A percentile compares a stretch with the other conserved stretches of the same genome.
phyloP scores from a whole-genome alignment of 2,113 vertebrate species.

The Dromiciops gliroides region DNA sequence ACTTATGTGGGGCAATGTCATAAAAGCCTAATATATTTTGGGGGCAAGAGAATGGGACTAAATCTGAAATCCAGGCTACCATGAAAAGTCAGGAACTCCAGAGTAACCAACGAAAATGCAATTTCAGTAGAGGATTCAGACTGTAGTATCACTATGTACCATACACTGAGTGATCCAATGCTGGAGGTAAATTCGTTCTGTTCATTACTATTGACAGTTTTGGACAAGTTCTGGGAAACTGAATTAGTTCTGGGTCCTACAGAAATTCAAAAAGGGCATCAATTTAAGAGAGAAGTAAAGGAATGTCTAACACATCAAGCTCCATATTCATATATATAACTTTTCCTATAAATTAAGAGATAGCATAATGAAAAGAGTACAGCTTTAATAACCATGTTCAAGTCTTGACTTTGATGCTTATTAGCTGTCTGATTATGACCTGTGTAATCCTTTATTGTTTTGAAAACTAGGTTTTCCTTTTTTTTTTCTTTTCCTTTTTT shows the following conservation, averaged over 20 bases:
- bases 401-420: neutral
- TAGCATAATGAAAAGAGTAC: neutral
- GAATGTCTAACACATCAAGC: neutral
- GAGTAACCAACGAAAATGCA: slow-evolving; percentile 30
- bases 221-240: slow-evolving; percentile 33
- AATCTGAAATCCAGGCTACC: neutral
- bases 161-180: neutral
- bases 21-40: neutral
- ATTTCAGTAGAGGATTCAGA: slow-evolving; percentile 32
- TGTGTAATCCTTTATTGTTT: neutral
- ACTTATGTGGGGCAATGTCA: neutral
- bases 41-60: neutral
- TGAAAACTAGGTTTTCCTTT: neutral
- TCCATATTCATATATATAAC: neutral
- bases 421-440: neutral
- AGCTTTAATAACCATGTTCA: neutral
- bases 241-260: neutral
- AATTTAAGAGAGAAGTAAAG: slow-evolving; percentile 13
- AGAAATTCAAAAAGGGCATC: slow-evolving; percentile 21
- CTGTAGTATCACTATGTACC: neutral
- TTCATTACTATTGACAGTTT: slow-evolving; percentile 25
- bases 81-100: neutral
- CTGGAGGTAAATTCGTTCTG: neutral
- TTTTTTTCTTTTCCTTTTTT: no score
- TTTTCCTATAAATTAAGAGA: neutral